Base-by-base conservation (phyloP, 2,888 invertebrate species). In the Sacculina carcini region DNA sequence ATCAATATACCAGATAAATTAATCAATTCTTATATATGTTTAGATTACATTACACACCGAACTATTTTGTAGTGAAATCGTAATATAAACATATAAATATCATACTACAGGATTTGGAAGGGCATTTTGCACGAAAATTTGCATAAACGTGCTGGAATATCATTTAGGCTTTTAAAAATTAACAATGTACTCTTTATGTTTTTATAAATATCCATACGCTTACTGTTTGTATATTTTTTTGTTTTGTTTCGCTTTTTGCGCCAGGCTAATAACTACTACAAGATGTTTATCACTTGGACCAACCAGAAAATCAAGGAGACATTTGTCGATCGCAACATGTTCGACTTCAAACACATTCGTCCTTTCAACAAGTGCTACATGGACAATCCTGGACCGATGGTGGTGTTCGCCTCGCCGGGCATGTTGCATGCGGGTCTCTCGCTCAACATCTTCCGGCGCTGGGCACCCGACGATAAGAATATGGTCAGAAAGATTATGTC, bases 201-300 rank as follows among this genome's bases (percentile, higher is more conserved):
- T 34, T 5, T 19, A 38, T 7, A 38, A 38, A 38, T 38, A 38
- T 19, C 38, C 38, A 3, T 7, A 44, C 23, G 21, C 23, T 1
- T n/a, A 31, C 39, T 12, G 29, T 12, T 23, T 4, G 10, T 14
- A 42, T 34, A 50, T 3, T 26, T 24, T 31, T 53, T 23, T 12
- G 3, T 29, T 23, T 28, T 51, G 44, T 51, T 12, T 19, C 21
- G 46, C 51, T 48, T 49, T 36, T 42, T 52, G 19, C 58, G 61
- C 7, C 59, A 69, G 67, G 94, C 94, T 0, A 94, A 90, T 61
- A 89, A 94, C 65, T 98, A 96, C 66, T 98, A 99, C 65, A 94
- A 96, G 69, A 83, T 99, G 81, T 99, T 99, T 61, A 98, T 99
- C 55, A 92, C 94, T 3, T 99, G 98, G 98, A 99, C 98, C 0